Conservation (phyloP, 2,113 vertebrate species). For the Eurypyga helias region DNA sequence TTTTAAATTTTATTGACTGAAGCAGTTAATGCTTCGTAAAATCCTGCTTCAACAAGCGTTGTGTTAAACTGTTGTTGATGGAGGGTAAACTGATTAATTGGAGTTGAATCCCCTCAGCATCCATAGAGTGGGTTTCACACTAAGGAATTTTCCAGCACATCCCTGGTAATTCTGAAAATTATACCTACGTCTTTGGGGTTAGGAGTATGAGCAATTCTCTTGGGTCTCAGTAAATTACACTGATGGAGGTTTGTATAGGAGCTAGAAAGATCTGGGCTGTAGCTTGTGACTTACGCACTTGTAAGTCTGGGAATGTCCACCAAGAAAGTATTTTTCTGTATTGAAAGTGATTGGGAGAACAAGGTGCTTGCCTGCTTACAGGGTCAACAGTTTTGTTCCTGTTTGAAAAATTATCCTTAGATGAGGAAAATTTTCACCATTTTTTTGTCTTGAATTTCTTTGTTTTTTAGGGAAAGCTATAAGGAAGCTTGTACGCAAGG, state of each 20-base stretch:
- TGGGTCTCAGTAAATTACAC: neutral
- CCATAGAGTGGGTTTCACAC: neutral
- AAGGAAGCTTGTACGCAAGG: conserved; percentile 68
- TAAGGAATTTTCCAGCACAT: neutral
- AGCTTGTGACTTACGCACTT: neutral
- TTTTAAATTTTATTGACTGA: neutral
- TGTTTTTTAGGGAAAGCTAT: conserved; percentile 68
- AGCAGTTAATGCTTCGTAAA: neutral
- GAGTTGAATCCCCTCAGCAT: neutral
- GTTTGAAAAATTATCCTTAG: conserved; percentile 34
- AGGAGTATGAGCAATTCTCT: neutral
- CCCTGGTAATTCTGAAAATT: neutral
- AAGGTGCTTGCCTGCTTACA: conserved; percentile 44
- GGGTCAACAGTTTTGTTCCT: conserved; percentile 51
- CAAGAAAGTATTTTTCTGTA: neutral
- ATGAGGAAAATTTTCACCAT: conserved; percentile 56
- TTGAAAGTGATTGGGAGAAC: conserved; percentile 36
- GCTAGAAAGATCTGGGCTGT: neutral
- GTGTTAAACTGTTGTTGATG: neutral
- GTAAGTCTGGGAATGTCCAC: neutral
- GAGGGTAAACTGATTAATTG: neutral
- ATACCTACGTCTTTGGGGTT: neutral
- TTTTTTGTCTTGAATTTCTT: conserved; percentile 69
- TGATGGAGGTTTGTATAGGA: neutral
- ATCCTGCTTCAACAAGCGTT: neutral